These are phyloP conservation scores for Arctocebus calabarensis DNA, from an alignment of 2,797 vertebrate genomes.

Conservation along the genomic window DNA sequence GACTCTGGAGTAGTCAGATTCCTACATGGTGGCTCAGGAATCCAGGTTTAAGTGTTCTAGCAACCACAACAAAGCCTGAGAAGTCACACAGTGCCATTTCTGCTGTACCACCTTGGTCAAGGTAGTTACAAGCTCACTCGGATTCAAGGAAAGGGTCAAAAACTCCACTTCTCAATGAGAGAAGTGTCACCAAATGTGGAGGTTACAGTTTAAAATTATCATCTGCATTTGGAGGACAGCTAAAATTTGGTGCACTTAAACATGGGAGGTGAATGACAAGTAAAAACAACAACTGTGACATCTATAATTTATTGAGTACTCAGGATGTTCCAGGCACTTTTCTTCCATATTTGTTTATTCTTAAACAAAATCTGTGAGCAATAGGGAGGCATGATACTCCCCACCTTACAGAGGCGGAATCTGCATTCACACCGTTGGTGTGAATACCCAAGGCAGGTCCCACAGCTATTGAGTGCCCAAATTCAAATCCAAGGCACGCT, in stretches of 20 bases:
- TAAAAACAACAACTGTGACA: background rate
- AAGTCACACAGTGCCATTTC: background rate
- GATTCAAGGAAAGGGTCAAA: background rate
- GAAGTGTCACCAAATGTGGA: background rate
- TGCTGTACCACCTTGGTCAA: background rate
- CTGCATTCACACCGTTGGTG: background rate
- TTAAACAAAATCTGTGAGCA: background rate
- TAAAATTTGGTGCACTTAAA: background rate
- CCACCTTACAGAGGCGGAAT: background rate
- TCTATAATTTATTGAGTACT: background rate
- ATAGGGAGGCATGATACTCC: background rate
- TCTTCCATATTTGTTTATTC: background rate
- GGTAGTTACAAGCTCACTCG: background rate
- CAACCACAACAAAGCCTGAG: conserved; percentile 15
- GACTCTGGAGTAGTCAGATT: background rate
- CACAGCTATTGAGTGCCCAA: background rate
- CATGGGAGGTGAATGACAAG: background rate
- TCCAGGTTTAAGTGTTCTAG: conserved; percentile 10
- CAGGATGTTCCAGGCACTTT: background rate
- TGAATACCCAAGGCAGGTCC: background rate
- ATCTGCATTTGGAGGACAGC: background rate
- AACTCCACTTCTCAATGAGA: background rate
- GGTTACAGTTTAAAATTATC: background rate
- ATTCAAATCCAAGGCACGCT: background rate
- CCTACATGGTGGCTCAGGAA: background rate